These are phyloP conservation scores for Sorex maritimensis DNA, from an alignment of 2,797 vertebrate genomes.

Conservation along the genomic window DNA sequence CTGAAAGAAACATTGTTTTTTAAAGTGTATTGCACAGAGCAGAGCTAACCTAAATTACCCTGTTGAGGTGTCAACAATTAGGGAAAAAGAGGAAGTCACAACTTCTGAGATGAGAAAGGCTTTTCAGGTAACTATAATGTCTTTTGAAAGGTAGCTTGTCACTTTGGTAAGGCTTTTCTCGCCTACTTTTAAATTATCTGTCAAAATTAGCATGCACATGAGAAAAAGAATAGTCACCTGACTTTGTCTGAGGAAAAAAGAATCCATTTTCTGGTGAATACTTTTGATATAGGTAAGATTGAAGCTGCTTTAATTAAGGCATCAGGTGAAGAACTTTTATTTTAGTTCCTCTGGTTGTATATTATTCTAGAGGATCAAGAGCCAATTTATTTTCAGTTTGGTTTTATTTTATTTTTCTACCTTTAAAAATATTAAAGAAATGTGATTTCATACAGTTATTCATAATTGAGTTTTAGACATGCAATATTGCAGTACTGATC, in stretches of 20 bases:
- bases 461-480: too few relatives aligned
- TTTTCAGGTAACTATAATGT: slow-evolving; percentile 56
- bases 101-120: slow-evolving; percentile 65
- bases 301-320: slow-evolving; percentile 42
- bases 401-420: neutral
- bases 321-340: slow-evolving; percentile 23
- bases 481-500: too few relatives aligned
- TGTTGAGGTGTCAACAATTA: slow-evolving; percentile 73
- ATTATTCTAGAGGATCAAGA: slow-evolving; percentile 64
- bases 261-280: neutral
- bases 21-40: neutral
- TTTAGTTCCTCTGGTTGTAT: slow-evolving; percentile 30
- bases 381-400: slow-evolving; percentile 43
- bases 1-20: slow-evolving; percentile 75
- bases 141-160: slow-evolving; percentile 75
- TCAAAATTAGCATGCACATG: slow-evolving; percentile 33
- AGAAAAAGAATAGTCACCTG: slow-evolving; percentile 73
- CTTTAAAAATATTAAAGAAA: too few relatives aligned
- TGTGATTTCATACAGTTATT: too few relatives aligned
- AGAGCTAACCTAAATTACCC: slow-evolving; percentile 73
- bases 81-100: slow-evolving; percentile 79
- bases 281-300: slow-evolving; percentile 52
- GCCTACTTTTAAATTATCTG: slow-evolving; percentile 74
- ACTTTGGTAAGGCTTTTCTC: slow-evolving; percentile 80
- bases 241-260: slow-evolving; percentile 75